phyloP scores from a whole-genome alignment of 2,113 vertebrate genomes.

The Clarias magur region DNA sequence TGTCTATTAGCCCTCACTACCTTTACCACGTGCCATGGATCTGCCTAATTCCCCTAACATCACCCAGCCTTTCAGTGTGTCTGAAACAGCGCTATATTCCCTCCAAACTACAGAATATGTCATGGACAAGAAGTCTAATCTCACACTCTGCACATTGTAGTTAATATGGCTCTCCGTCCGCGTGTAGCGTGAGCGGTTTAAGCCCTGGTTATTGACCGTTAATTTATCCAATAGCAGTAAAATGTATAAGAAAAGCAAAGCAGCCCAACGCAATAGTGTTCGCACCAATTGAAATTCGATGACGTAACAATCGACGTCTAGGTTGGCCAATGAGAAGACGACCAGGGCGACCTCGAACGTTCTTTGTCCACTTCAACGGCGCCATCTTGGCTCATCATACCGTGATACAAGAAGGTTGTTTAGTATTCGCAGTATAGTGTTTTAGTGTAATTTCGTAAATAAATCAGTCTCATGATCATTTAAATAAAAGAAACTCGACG shows the following conservation, averaged over 20 bases:
- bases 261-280: not conserved
- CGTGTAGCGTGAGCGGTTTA: not conserved
- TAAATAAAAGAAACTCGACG: not conserved
- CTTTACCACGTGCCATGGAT: not conserved
- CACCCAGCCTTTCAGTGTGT: not conserved
- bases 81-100: not conserved
- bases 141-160: not conserved
- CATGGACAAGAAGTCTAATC: too few relatives aligned
- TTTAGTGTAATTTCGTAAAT: not conserved
- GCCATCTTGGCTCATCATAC: slow-evolving; percentile 67
- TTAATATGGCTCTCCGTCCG: not conserved
- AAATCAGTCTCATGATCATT: not conserved
- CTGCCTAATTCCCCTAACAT: not conserved
- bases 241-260: not conserved
- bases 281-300: slow-evolving; percentile 39
- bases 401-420: slow-evolving; percentile 27
- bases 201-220: not conserved
- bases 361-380: slow-evolving; percentile 63
- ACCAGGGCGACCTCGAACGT: slow-evolving; percentile 9
- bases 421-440: not conserved
- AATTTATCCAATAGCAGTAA: slow-evolving; percentile 7
- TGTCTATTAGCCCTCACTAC: not conserved
- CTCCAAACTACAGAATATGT: not conserved
- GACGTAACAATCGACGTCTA: not conserved
- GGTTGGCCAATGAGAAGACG: slow-evolving; percentile 58